Conservation (phyloP, 2,113 vertebrate species). For the Numenius arquata region DNA sequence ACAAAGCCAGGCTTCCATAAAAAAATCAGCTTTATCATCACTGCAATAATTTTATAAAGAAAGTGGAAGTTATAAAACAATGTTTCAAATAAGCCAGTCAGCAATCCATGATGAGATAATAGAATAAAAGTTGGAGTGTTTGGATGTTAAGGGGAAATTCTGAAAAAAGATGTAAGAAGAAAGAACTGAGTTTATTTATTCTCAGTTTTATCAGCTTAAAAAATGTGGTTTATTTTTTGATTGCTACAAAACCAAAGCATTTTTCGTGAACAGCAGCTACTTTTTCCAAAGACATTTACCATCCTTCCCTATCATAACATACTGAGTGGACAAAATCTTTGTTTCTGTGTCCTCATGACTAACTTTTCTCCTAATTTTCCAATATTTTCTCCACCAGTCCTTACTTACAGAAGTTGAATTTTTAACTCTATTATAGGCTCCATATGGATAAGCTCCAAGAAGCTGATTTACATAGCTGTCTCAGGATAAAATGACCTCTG, state of each 20-base stretch:
- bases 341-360: neutral
- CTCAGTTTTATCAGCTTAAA: neutral
- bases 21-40: neutral
- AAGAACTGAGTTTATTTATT: neutral
- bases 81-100: neutral
- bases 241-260: neutral
- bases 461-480: neutral
- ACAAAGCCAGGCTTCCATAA: neutral
- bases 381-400: neutral
- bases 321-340: neutral
- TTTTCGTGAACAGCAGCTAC: neutral
- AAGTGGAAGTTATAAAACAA: neutral
- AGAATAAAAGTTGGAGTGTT: neutral
- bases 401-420: neutral
- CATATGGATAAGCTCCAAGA: neutral
- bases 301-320: neutral
- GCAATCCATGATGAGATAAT: neutral
- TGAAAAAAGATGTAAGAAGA: neutral
- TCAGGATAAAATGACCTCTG: neutral
- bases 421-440: neutral
- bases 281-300: neutral
- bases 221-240: neutral
- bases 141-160: neutral
- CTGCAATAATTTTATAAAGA: neutral
- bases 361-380: neutral